Evolutionary conservation across 2,888 invertebrate genomes (phyloP), one percentile per base, ranked within the genome.

Genomic region (Acanthosoma haemorrhoidale): DNA sequence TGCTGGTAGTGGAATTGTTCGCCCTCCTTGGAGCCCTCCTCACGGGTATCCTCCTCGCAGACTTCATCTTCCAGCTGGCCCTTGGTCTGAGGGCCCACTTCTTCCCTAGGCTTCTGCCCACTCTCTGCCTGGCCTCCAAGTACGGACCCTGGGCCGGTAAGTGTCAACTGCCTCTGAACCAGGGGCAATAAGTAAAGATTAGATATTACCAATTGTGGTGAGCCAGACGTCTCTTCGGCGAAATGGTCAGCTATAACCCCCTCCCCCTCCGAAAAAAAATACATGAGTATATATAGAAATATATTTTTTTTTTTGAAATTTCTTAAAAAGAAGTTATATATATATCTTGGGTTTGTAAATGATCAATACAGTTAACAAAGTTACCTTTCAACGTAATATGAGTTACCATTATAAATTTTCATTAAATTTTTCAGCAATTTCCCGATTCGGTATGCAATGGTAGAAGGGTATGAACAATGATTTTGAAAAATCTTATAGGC

Each of bases 81-180:
- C 84, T 86, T 76, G 81, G 86, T 69, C 76, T 84, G 51, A 83
- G 84, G 75, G 85, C 87, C 2, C 78, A 87, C 76, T 78, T 90
- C 77, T 84, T 85, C 78, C 89, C 89, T 21, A 87, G 84, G 75
- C 86, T 89, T 61, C 63, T 70, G 25, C 34, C 66, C 13, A 68
- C 74, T 3, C 43, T 73, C 21, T 74, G 75, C 13, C 79, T 90
- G 69, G 77, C 82, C 38, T 85, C 87, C 77, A 87, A 86, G 78
- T 94, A 86, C 79, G 94, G 94, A 76, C 83, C 87, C 72, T 94
- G 94, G 94, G 94, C 94, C 78, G 89, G 94, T 94, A 79, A 86
- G 86, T 82, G 51, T 5, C 16, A 3, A 1, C 1, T 25, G 2
- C 4, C 18, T 13, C 16, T 13, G 13, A 11, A 11, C 13, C 2